These are phyloP conservation scores for Brenthis hecate DNA, from an alignment of 2,888 invertebrate species.

Conservation along the genomic window DNA sequence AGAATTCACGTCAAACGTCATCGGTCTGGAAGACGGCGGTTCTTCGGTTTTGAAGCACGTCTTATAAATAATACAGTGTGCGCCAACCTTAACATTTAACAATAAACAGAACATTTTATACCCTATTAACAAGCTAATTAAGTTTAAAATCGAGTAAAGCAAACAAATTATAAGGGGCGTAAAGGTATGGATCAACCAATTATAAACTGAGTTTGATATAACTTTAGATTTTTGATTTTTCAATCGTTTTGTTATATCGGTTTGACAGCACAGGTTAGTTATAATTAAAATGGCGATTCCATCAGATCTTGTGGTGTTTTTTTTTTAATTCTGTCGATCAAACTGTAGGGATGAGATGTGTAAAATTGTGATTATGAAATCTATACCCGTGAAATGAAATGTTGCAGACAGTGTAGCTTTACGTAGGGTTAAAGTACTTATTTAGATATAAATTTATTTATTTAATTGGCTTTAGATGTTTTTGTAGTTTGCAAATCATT, in stretches of 20 bases:
- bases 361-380: constrained; percentile 41
- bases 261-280: constrained; percentile 62
- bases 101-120: constrained; percentile 35
- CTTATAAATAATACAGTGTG: constrained; percentile 76
- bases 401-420: constrained; percentile 11
- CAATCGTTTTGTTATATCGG: constrained; percentile 73
- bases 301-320: constrained; percentile 48
- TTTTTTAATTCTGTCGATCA: constrained; percentile 73
- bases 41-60: constrained; percentile 76
- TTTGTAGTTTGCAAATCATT: no score
- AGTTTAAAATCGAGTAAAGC: constrained; percentile 36
- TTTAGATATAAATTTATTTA: not conserved
- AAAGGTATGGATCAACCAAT: constrained; percentile 70
- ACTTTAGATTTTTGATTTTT: constrained; percentile 75
- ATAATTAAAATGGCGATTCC: constrained; percentile 79
- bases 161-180: constrained; percentile 46
- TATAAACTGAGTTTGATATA: constrained; percentile 73
- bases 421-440: not conserved
- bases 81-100: constrained; percentile 53
- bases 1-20: constrained; percentile 81
- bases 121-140: constrained; percentile 28
- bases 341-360: constrained; percentile 55
- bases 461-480: not conserved
- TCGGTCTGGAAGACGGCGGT: constrained; percentile 77
- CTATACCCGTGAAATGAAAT: constrained; percentile 32